Percentiles rank a stretch among this genome's conserved stretches.
Evolutionary conservation across 2,888 invertebrate genomes (phyloP).

Genomic region (Nemapogon koenigi): DNA sequence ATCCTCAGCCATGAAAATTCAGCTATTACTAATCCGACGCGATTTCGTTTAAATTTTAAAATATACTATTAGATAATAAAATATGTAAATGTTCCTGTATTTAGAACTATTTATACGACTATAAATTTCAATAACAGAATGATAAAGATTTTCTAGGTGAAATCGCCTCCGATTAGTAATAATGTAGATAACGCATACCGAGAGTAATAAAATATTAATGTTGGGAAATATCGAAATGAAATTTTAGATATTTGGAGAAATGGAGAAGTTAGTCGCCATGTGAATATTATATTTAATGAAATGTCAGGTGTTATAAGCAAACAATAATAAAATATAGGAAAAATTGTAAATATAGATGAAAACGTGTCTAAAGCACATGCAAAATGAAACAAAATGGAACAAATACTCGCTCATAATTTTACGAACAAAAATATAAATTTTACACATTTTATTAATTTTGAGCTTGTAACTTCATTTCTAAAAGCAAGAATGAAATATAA

Average conservation of each 20-base stretch:
- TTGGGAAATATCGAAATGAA: too few species aligned
- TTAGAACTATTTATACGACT: conserved; percentile 15
- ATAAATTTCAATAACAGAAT: conserved; percentile 9
- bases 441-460: conserved; percentile 41
- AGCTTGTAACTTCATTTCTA: too few species aligned
- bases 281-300: too few species aligned
- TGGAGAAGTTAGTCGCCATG: too few species aligned
- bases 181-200: too few species aligned
- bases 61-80: conserved; percentile 5
- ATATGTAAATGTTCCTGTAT: conserved; percentile 18
- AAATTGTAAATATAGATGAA: too few species aligned
- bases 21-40: conserved; percentile 77
- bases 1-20: conserved; percentile 78
- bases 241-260: too few species aligned
- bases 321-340: too few species aligned
- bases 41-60: conserved; percentile 34
- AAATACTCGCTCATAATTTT: conserved; percentile 59
- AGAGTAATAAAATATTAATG: too few species aligned
- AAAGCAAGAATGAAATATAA: too few species aligned
- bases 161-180: conserved; percentile 55
- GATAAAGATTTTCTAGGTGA: conserved; percentile 26
- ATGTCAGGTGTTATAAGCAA: too few species aligned
- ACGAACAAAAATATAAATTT: conserved; percentile 44
- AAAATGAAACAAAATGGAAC: conserved; percentile 56
- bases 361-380: too few species aligned